phyloP scores from a whole-genome alignment of 2,797 vertebrate species.

The Myotis findleyi region DNA sequence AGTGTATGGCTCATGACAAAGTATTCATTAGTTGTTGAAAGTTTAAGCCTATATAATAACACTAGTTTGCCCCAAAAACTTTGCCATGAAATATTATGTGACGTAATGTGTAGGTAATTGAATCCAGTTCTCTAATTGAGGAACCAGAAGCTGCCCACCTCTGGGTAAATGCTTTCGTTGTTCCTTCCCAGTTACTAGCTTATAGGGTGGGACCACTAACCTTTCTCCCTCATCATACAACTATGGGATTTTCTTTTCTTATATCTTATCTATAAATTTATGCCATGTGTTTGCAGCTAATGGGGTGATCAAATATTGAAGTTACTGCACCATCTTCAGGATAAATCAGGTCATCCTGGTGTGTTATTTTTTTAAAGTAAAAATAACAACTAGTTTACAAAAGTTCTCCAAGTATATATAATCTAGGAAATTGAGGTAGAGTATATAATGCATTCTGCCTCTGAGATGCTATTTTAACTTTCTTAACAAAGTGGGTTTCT shows the following conservation, averaged over 20 bases:
- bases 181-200: neutral
- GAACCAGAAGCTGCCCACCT: neutral
- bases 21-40: neutral
- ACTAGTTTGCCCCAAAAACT: neutral
- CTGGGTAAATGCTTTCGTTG: neutral
- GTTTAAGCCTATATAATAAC: neutral
- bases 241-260: neutral
- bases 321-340: neutral
- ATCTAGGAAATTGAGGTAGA: neutral
- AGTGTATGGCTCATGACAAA: neutral
- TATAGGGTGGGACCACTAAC: too few relatives aligned
- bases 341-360: neutral
- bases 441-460: neutral
- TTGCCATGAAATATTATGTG: neutral
- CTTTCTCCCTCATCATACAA: neutral
- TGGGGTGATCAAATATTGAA: neutral
- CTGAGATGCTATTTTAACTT: constrained; percentile 15
- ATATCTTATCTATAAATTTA: neutral
- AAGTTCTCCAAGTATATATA: neutral
- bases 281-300: neutral
- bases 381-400: neutral
- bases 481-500: neutral
- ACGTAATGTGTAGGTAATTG: neutral
- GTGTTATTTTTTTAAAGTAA: neutral
- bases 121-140: neutral